Conservation (phyloP, 2,888 invertebrate genomes). For the Ernsta delagoae region DNA sequence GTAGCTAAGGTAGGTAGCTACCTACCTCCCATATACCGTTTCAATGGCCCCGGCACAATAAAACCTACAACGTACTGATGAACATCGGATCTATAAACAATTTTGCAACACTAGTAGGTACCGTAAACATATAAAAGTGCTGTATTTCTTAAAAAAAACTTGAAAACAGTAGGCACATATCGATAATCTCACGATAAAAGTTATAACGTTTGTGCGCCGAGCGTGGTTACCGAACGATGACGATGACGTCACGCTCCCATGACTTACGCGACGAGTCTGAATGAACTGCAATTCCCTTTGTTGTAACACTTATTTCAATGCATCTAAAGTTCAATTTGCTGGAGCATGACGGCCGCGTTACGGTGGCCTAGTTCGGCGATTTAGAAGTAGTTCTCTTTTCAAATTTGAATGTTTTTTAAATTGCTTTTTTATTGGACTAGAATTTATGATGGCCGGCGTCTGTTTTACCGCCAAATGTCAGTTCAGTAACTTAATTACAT, state of each 20-base stretch:
- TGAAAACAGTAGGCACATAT: constrained; percentile 48
- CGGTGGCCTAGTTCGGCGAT: constrained; percentile 42
- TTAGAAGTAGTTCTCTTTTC: constrained; percentile 64
- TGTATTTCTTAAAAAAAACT: constrained; percentile 47
- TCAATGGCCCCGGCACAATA: constrained; percentile 6
- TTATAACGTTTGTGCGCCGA: constrained; percentile 65
- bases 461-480: constrained; percentile 73
- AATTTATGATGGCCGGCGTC: constrained; percentile 72
- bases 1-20: too few relatives aligned
- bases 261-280: constrained; percentile 23
- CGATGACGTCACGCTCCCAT: constrained; percentile 66
- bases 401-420: constrained; percentile 78
- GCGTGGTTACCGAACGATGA: constrained; percentile 79
- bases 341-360: constrained; percentile 44
- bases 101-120: constrained; percentile 28
- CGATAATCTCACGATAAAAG: constrained; percentile 64
- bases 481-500: constrained; percentile 56
- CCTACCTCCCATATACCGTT: background rate
- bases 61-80: constrained; percentile 25
- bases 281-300: constrained; percentile 41
- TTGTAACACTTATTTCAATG: constrained; percentile 25
- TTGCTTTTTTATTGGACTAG: constrained; percentile 81
- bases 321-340: constrained; percentile 17
- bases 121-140: constrained; percentile 26
- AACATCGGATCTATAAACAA: constrained; percentile 26